Conservation (phyloP, 2,113 vertebrate genomes). For the Origma solitaria region DNA sequence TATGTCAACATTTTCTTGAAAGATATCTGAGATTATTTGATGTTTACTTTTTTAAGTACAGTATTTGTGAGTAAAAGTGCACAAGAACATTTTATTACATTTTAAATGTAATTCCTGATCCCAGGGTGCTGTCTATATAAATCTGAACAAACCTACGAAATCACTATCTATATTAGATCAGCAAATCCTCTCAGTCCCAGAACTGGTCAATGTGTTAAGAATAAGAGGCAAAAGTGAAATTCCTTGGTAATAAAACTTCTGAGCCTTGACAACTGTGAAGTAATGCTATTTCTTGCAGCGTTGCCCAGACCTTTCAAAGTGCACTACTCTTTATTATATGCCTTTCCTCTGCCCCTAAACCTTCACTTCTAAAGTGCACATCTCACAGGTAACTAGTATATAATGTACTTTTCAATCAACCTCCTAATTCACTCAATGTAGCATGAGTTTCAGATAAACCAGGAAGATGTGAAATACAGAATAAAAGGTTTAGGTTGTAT, state of each 20-base stretch:
- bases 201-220: conserved; percentile 73
- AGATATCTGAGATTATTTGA: conserved; percentile 77
- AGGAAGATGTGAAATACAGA: conserved; percentile 18
- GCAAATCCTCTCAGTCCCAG: conserved; percentile 77
- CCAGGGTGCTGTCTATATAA: conserved; percentile 78
- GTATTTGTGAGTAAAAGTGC: conserved; percentile 81
- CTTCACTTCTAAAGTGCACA: conserved; percentile 63
- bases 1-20: conserved; percentile 82
- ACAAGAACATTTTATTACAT: conserved; percentile 80
- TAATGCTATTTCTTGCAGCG: conserved; percentile 71
- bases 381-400: conserved; percentile 55
- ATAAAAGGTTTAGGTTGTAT: neutral
- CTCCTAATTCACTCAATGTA: conserved; percentile 39
- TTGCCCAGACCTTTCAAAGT: conserved; percentile 67
- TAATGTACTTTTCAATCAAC: conserved; percentile 66
- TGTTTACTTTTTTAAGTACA: conserved; percentile 82
- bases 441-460: conserved; percentile 23
- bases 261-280: conserved; percentile 76
- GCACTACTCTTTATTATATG: conserved; percentile 35
- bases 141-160: conserved; percentile 80
- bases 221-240: conserved; percentile 76
- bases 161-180: conserved; percentile 84
- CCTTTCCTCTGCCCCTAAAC: conserved; percentile 63
- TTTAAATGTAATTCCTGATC: conserved; percentile 83
- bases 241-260: conserved; percentile 81